Base-by-base conservation (phyloP, 2,888 invertebrate genomes). In the Aethes cnicana region DNA sequence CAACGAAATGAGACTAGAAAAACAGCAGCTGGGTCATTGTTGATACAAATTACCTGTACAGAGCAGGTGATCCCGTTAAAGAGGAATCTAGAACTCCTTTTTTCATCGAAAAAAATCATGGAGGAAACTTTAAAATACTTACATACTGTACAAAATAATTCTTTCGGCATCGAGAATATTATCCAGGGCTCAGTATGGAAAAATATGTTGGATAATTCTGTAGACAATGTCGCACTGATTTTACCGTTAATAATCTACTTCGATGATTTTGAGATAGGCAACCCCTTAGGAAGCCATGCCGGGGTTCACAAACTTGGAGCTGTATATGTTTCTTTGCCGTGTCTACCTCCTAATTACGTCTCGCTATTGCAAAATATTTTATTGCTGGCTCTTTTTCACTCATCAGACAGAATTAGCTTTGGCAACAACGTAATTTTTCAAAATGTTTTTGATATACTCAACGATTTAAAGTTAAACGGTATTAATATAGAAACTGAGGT, bases 201-300 rank as follows among this genome's bases (percentile, higher is more conserved):
- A 41, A 42, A 41, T 21, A 53, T 32, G 5, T 35, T 14, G 1
- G 20, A n/a, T n/a, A n/a, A n/a, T n/a, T n/a, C n/a, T n/a, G n/a
- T n/a, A n/a, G n/a, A n/a, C n/a, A n/a, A n/a, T n/a, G n/a, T n/a
- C n/a, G n/a, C n/a, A n/a, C n/a, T n/a, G n/a, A n/a, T n/a, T 28
- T 28, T 28, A 11, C 26, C 26, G 3, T 2, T 28, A n/a, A 6
- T 11, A 11, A 3, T 28, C 12, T 30, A 30, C 30, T 42, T 12
- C 41, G 55, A 55, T 20, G 55, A 55, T 23, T 55, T 44, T 44
- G 55, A 55, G 23, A 25, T 39, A 2, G 50, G 55, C 7, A 52
- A 55, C 9, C 47, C 44, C 3, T 9, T 55, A 9, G 55, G 55
- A 17, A 47, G 52, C 9, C 50, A 47, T 3, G 28, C 42, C n/a